Evolutionary conservation across 2,797 vertebrate genomes (phyloP), one percentile per base, ranked within the genome.

Genomic region (Melanotaenia boesemani): DNA sequence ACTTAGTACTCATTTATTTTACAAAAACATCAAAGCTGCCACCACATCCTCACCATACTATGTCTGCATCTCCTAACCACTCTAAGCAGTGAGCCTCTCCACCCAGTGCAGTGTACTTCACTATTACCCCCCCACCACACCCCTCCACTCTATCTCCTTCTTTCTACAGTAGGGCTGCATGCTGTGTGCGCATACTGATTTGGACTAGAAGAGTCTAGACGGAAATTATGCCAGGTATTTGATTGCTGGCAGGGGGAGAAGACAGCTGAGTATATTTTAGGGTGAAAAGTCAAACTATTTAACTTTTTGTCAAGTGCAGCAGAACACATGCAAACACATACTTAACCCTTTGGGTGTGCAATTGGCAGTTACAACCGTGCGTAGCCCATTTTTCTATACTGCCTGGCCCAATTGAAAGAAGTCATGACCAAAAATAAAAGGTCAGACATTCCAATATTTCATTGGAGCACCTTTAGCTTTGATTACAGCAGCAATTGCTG

Each of bases 31-130:
- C 39, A 46, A 73, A 84, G 68, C 75, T 81, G 61, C 66, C 67
- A 41, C 65, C 67, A 36, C 26, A 71, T 66, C 30, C 56, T 41
- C 30, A 70, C 54, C 55, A 65, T 67, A 55, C 30, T 15, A 22
- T 5, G 24, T 59, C 63, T 67, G 24, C 41, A 70, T 58, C 63
- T 54, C 39, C 48, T 75, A 79, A 69, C 39, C 58, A 41, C 18
- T 48, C 57, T 20, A 58, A 46, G 46, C 36, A 68, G 37, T 82
- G 64, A 82, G 71, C 67, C 91, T 95, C 93, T 95, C 70, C 91
- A 95, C 93, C 95, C 70, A 95, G 86, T 74, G 95, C 93, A 76
- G 95, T 63, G 58, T 59, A 74, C 74, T 79, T 67, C 69, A 60
- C 70, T 15, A 66, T 56, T 9, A 6, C 60, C 66, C 41, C 63